Conservation (phyloP, 2,113 vertebrate genomes). For the Perccottus glenii region DNA sequence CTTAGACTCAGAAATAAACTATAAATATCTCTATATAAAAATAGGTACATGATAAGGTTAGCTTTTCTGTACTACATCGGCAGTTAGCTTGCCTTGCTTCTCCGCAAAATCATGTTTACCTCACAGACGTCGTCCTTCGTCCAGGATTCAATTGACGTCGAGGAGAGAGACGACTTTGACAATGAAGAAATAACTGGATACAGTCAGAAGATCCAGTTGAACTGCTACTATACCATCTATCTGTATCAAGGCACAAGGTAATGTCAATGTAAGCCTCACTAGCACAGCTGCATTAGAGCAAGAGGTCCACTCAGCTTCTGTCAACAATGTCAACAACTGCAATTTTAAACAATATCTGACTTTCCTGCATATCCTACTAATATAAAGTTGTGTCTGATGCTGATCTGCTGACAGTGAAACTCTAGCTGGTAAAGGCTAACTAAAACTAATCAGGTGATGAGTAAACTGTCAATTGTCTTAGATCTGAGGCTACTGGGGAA, state of each 20-base stretch:
- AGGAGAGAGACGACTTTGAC: slow-evolving; percentile 89
- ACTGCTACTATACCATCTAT: slow-evolving; percentile 90
- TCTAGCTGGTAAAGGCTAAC: slow-evolving; percentile 13
- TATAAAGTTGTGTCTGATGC: neutral
- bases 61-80: neutral
- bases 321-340: too few species aligned
- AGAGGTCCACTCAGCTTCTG: too few species aligned
- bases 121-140: slow-evolving; percentile 81
- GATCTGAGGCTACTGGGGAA: slow-evolving; percentile 79
- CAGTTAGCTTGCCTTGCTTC: slow-evolving; percentile 6
- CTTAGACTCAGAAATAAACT: neutral
- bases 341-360: too few species aligned
- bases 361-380: too few species aligned
- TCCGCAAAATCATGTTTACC: slow-evolving; percentile 81
- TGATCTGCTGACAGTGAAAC: slow-evolving; percentile 3
- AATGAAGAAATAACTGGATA: slow-evolving; percentile 85
- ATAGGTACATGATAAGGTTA: neutral
- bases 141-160: slow-evolving; percentile 89
- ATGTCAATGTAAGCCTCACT: slow-evolving; percentile 7
- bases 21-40: neutral
- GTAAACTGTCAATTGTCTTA: slow-evolving; percentile 73
- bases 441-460: slow-evolving; percentile 52
- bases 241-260: slow-evolving; percentile 88
- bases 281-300: too few species aligned
- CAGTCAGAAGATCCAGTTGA: slow-evolving; percentile 82